phyloP scores from a whole-genome alignment of 2,888 invertebrate genomes.

The Chymomyza fuscimana region DNA sequence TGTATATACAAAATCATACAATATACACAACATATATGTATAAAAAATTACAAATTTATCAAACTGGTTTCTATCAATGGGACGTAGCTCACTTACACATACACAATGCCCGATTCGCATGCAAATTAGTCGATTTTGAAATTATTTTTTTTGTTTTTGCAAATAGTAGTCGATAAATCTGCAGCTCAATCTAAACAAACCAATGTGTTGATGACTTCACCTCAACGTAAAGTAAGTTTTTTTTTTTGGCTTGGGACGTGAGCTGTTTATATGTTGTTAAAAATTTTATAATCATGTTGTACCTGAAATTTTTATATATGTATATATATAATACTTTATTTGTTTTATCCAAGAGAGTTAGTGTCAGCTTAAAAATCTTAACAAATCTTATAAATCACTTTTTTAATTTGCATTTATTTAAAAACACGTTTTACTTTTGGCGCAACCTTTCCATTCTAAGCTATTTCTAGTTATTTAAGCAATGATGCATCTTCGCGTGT shows the following conservation, averaged over 20 bases:
- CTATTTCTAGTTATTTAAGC: no score
- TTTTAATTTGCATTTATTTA: no score
- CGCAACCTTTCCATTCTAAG: no score
- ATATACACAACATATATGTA: slow-evolving; percentile 20
- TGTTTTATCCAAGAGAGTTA: background rate
- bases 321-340: background rate
- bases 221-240: slow-evolving; percentile 22
- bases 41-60: slow-evolving; percentile 30
- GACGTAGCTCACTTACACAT: background rate
- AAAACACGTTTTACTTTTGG: no score
- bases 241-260: slow-evolving; percentile 35
- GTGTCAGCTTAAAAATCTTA: no score
- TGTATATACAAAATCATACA: background rate
- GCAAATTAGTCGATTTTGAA: slow-evolving; percentile 69
- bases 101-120: slow-evolving; percentile 41
- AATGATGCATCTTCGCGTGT: no score
- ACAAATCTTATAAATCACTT: no score
- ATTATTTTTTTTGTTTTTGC: slow-evolving; percentile 47
- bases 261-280: slow-evolving; percentile 21
- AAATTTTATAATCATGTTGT: background rate
- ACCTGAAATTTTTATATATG: background rate
- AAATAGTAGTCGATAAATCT: slow-evolving; percentile 46
- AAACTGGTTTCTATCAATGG: slow-evolving; percentile 51
- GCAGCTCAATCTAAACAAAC: slow-evolving; percentile 27
- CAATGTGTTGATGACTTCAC: slow-evolving; percentile 64